Base-by-base conservation (phyloP, 2,797 vertebrate species). In the Setipinna tenuifilis region DNA sequence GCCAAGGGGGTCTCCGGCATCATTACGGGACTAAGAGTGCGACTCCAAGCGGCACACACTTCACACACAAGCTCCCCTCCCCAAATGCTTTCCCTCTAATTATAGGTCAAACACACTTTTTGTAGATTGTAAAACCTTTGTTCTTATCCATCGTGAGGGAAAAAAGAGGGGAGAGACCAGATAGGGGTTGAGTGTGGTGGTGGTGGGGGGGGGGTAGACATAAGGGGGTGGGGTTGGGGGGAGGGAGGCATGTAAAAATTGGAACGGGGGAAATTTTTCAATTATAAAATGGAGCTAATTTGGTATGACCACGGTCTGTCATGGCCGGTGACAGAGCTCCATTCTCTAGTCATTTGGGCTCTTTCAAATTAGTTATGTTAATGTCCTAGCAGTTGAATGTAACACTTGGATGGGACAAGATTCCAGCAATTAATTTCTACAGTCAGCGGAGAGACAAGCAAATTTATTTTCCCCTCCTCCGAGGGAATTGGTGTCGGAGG, bases 351-450 rank as follows among this genome's bases (percentile, higher is more conserved):
- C 98, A 99, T 99, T 98, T 99, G 98, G 98, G 97, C 95, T 98
- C 98, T 98, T 99, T 99, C 97, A 99, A 99, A 99, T 99, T 99
- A 99, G 98, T 99, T 99, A 99, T 99, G 98, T 99, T 99, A 99
- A 99, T 99, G 98, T 99, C 98, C 98, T 99, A 97, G 97, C 96
- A 97, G 97, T 98, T 98, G 97, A 99, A 99, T 99, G 98, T 98
- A 99, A 99, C 98, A 99, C 98, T 99, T 99, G 98, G 98, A 99
- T 99, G 97, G 98, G 98, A 99, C 98, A 99, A 98, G 98, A 99
- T 98, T 99, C 99, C 97, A 98, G 98, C 98, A 99, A 99, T 99
- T 99, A 99, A 99, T 99, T 99, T 99, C 98, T 98, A 97, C 98
- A 99, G 98, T 99, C 98, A 99, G 97, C 95, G 94, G 96, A 98